These are phyloP conservation scores for Arvicanthis niloticus DNA, from an alignment of 2,113 vertebrate genomes.

Conservation along the genomic window DNA sequence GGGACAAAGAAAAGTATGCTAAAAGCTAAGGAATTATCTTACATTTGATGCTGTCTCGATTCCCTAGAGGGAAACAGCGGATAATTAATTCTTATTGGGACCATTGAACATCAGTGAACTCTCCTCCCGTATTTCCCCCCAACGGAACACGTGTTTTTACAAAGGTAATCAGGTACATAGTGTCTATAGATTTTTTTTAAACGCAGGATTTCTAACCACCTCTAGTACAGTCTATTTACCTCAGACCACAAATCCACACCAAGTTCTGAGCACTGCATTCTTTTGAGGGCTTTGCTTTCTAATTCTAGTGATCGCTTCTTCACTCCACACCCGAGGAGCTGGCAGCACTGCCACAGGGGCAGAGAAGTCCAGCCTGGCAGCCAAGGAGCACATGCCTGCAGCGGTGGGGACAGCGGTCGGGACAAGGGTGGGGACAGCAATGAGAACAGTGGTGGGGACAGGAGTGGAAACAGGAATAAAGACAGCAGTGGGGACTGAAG, in stretches of 20 bases:
- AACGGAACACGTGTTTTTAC: conserved; percentile 34
- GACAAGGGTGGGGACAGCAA: neutral
- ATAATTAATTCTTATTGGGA: conserved; percentile 9
- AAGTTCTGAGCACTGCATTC: conserved; percentile 16
- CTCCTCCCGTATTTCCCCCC: neutral
- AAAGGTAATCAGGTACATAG: neutral
- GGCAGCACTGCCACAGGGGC: neutral
- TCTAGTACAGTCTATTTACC: conserved; percentile 31
- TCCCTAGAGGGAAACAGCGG: neutral
- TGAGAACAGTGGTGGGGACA: neutral
- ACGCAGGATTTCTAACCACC: neutral
- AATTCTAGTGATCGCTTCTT: neutral
- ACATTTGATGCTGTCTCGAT: neutral
- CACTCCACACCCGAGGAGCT: neutral
- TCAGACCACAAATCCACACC: conserved; percentile 54
- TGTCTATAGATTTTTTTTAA: neutral
- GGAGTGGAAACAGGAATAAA: neutral
- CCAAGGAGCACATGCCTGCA: neutral
- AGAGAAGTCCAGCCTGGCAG: neutral
- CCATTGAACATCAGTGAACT: neutral
- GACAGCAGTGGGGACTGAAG: neutral
- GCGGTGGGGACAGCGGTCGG: neutral
- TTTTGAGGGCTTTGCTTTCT: neutral
- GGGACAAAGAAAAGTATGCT: neutral
- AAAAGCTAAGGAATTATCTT: neutral